Base-by-base conservation (phyloP, 2,888 invertebrate genomes). In the Cantharis rustica region DNA sequence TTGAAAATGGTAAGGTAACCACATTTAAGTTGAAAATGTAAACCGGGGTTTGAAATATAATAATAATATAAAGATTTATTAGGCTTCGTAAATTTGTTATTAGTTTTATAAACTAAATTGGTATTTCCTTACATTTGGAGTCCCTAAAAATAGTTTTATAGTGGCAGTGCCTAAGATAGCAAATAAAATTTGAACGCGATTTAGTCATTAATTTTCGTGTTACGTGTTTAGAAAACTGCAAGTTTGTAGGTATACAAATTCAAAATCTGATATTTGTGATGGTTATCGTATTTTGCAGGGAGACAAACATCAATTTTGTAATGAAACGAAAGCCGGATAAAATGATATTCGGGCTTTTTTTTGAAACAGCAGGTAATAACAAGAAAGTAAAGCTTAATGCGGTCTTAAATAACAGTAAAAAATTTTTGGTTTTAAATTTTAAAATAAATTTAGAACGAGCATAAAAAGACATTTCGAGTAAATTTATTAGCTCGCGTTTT, bases 101-200 rank as follows among this genome's bases (percentile, higher is more conserved):
- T 47, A 47, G 47, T 47, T 47, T 47, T 47, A n/a, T n/a, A 47
- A 47, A 47, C n/a, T 66, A 66, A 66, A 66, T 66, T 66, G 64
- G 23, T 66, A 66, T 66, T 66, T 66, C 64, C 16, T 66, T 66
- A 66, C 64, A 20, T 66, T 66, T 66, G 17, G 17, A 20, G 64
- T 20, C 20, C 17, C 20, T 66, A 66, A 66, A 66, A 66, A 66
- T 66, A 23, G 64, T 17, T 66, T 66, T 66, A 66, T 66, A 66
- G 64, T 47, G 47, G 23, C 17, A 69, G 31, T n/a, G 64, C 17
- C 64, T 64, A 64, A 66, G 66, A 64, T 72, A 63, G 62, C 61
- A 68, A 68, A 73, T 73, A 73, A 68, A 74, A 68, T 74, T 74
- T 74, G 69, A 74, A 74, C 74, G 74, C 74, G 63, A 74, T 74